Base-by-base conservation (phyloP, 2,888 invertebrate species). In the Nipponacmea schrenckii region DNA sequence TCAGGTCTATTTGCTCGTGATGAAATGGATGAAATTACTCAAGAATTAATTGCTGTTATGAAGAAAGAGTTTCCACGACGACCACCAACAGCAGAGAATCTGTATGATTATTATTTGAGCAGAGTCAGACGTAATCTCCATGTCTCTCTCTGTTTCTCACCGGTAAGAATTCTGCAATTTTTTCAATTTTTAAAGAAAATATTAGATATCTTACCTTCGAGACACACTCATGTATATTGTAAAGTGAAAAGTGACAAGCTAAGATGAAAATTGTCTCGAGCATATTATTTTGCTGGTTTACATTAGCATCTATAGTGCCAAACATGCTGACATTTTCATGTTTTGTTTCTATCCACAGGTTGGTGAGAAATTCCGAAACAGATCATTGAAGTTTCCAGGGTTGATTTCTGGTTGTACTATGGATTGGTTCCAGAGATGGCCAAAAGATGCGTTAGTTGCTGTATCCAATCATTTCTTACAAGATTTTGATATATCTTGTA, bases 91-190 rank as follows among this genome's bases (percentile, higher is more conserved):
- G 94, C 95, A 81, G 98, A 98, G 90, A 91, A 94, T 76, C 94
- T 97, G 2, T 96, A 96, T 94, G 97, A 97, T 81, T 97, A 94
- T 87, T 98, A 98, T 89, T 91, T 97, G 84, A 94, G 94, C 77
- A 92, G 97, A 82, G 96, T 96, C 1, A 94, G 95, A 84, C 94
- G 95, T 85, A 96, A 98, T 90, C 91, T 98, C 31, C 98, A 98
- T 86, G 95, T 98, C 0, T 96, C 94, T 0, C 94, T 98, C 82
- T 97, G 97, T 87, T 98, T 98, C 89, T 98, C 97, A 14, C 98
- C 98, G 0, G 97, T 94, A 73, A 82, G 88, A 39, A 39, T 39
- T 39, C 39, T 39, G 10, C 39, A 39, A 7, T 39, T 39, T 39
- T 79, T n/a, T n/a, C 46, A 26, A 15, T 27, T 56, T 56, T 56